Conservation (phyloP, 2,888 invertebrate genomes). For the Macaria notata region DNA sequence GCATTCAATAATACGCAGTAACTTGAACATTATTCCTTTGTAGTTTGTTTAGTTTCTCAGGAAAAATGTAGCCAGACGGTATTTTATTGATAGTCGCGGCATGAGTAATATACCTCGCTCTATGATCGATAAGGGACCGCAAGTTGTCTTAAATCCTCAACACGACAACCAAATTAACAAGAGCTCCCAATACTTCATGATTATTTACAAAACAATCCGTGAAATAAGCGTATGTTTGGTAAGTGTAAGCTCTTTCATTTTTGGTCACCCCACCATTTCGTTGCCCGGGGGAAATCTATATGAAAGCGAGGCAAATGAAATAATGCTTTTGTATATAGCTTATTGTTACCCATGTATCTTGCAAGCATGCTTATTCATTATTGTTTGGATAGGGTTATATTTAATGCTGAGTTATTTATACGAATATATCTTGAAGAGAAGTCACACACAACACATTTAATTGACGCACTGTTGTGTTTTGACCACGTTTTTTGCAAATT, state of each 20-base stretch:
- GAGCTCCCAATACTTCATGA: constrained; percentile 24
- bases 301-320: constrained; percentile 46
- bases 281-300: constrained; percentile 49
- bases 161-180: constrained; percentile 23
- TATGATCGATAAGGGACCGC: constrained; percentile 39
- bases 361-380: constrained; percentile 22
- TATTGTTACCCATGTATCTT: constrained; percentile 40
- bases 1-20: no score
- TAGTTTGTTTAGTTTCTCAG: no score
- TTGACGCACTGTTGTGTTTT: no score
- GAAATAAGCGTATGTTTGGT: constrained; percentile 13
- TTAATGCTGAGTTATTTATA: constrained; percentile 7
- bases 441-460: no score
- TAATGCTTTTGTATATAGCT: constrained; percentile 44
- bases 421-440: neutral
- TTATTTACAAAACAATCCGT: constrained; percentile 10
- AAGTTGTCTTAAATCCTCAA: constrained; percentile 32
- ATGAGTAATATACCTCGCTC: constrained; percentile 33
- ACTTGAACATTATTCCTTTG: no score
- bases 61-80: constrained; percentile 7
- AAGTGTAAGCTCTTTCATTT: constrained; percentile 22
- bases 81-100: constrained; percentile 33
- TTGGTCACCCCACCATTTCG: constrained; percentile 25
- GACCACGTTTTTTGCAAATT: no score
- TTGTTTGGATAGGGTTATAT: constrained; percentile 22